Evolutionary conservation across 2,113 vertebrate genomes (phyloP).

Genomic region (Amblyopsis rosae): DNA sequence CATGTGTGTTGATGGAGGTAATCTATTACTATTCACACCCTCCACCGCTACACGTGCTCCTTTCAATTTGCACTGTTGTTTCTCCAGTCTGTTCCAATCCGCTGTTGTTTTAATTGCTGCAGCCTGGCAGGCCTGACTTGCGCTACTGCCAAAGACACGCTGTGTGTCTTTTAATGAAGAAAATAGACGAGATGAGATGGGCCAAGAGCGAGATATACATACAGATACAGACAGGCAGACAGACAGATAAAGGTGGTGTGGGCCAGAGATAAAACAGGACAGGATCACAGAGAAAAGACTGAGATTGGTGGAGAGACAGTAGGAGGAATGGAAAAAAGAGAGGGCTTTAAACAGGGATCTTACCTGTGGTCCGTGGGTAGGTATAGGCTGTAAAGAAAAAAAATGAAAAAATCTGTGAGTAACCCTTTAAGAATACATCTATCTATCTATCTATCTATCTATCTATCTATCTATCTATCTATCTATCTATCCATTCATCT

Average conservation of each 20-base stretch:
- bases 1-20: conserved; percentile 41
- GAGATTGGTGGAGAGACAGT: background rate
- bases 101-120: conserved; percentile 75
- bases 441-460: background rate
- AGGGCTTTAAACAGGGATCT: conserved; percentile 34
- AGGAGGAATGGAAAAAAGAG: background rate
- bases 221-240: conserved; percentile 18
- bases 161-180: conserved; percentile 70
- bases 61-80: conserved; percentile 75
- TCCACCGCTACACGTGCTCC: conserved; percentile 48
- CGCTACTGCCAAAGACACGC: conserved; percentile 67
- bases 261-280: background rate
- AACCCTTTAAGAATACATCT: background rate
- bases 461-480: no score
- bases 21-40: conserved; percentile 66
- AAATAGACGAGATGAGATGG: conserved; percentile 60
- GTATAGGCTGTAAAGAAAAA: conserved; percentile 78
- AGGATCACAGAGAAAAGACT: background rate
- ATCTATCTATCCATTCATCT: no score
- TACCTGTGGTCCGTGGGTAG: conserved; percentile 79
- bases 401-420: conserved; percentile 29
- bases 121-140: conserved; percentile 62
- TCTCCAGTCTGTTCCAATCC: conserved; percentile 74
- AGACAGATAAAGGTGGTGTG: background rate
- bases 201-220: conserved; percentile 42